Base-by-base conservation (phyloP, 2,888 invertebrate genomes). In the Zygaena filipendulae region DNA sequence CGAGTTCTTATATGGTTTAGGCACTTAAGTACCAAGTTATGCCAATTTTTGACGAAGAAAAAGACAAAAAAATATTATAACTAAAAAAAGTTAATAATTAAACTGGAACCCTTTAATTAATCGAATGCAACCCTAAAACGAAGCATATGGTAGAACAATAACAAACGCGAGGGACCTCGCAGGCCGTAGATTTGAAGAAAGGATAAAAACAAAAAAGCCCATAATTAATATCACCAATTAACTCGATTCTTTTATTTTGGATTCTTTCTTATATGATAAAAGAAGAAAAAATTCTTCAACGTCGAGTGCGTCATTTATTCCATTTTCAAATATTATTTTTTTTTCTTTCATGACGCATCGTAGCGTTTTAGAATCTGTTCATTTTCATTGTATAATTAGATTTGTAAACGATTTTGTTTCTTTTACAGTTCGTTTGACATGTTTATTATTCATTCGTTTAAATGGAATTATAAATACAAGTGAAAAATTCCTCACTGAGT, bases 221-320 rank as follows among this genome's bases (percentile, higher is more conserved):
- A 67, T 64, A 74, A 77, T 75, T 74, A 75, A 74, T 71, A 67
- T 63, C 58, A 48, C 54, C 64, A 69, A 75, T 75, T 71, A 75
- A 66, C 67, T 59, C 48, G 49, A 44, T 57, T n/a, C n/a, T n/a
- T n/a, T n/a, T n/a, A n/a, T n/a, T n/a, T n/a, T n/a, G n/a, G n/a
- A n/a, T n/a, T 61, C 62, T 60, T 71, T 69, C 62, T 69, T 29
- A 39, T 45, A 49, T 39, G 29, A 40, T 48, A 44, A 51, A 44
- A 48, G 42, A 47, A 49, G 43, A 38, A 30, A 36, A 42, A 27
- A n/a, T n/a, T 43, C 38, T 35, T 36, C 42, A 39, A 43, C 33
- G 37, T 34, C 23, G 38, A 44, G 37, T 43, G 36, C 38, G 42
- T n/a, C n/a, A n/a, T n/a, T n/a, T n/a, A n/a, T n/a, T n/a, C n/a